These are phyloP conservation scores for Sebastes nivosus DNA, from an alignment of 2,797 vertebrate genomes.

Conservation along the genomic window DNA sequence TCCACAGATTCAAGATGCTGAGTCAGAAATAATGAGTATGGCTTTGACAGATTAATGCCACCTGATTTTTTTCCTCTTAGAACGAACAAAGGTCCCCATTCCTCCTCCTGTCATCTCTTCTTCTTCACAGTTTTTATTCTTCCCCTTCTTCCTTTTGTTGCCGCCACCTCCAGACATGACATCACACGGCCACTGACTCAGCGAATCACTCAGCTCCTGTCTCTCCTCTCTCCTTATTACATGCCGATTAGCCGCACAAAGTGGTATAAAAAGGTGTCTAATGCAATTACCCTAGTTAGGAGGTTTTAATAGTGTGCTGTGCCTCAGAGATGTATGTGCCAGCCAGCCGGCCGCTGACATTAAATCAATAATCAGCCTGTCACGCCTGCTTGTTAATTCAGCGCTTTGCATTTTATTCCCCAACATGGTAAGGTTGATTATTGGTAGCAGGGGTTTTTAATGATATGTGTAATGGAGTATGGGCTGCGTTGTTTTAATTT, in stretches of 20 bases:
- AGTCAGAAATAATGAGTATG: neutral
- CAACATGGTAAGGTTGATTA: constrained; percentile 70
- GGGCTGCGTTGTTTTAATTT: constrained; percentile 57
- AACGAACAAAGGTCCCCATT: neutral
- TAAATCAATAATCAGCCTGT: constrained; percentile 79
- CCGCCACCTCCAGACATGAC: constrained; percentile 33
- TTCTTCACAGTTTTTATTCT: neutral
- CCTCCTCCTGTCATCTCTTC: neutral
- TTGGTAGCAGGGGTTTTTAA: constrained; percentile 64
- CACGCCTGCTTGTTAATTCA: constrained; percentile 74
- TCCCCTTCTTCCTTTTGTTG: neutral
- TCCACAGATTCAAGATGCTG: too few relatives aligned
- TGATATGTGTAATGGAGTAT: constrained; percentile 69
- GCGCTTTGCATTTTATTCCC: constrained; percentile 67
- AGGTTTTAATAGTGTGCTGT: constrained; percentile 69
- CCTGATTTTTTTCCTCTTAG: too few relatives aligned
- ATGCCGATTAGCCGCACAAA: constrained; percentile 73
- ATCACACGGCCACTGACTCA: constrained; percentile 55
- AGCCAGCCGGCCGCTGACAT: constrained; percentile 58
- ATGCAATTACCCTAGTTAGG: constrained; percentile 77
- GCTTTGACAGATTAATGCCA: neutral
- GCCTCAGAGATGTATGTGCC: constrained; percentile 63
- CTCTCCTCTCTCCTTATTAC: constrained; percentile 66
- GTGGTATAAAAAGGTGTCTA: constrained; percentile 76
- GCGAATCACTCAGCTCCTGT: constrained; percentile 40